Percentiles rank a stretch among this genome's conserved stretches.
Conservation (phyloP, 1,140 invertebrate species). For the Lordiphosa collinella region DNA sequence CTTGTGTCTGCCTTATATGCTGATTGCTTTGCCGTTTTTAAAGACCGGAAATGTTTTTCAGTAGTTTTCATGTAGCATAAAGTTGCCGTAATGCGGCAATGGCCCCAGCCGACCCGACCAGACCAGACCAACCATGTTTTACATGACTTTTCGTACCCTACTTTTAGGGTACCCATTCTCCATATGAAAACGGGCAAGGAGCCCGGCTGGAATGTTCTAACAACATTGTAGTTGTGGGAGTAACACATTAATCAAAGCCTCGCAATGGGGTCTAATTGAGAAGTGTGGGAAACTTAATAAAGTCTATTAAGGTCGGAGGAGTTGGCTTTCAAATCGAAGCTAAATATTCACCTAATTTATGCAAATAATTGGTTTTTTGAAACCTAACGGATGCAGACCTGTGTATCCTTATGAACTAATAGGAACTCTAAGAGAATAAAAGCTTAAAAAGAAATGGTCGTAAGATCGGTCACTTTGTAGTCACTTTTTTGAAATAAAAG, state of each 20-base stretch:
- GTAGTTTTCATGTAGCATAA: conserved; percentile 76
- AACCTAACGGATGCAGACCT: no score
- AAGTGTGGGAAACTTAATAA: conserved; percentile 21
- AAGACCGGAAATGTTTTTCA: conserved; percentile 77
- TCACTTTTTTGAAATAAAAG: no score
- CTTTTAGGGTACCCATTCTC: conserved; percentile 28
- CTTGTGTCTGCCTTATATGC: conserved; percentile 51
- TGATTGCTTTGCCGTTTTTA: conserved; percentile 75
- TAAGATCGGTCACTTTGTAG: no score
- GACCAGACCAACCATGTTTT: conserved; percentile 34
- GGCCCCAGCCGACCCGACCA: conserved; percentile 11
- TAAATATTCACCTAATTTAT: no score
- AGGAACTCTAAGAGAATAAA: no score
- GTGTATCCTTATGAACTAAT: no score
- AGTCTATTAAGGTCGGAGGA: background rate
- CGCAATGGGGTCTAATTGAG: conserved; percentile 42
- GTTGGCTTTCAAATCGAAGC: background rate
- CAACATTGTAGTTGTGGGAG: conserved; percentile 16
- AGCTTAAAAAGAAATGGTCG: no score
- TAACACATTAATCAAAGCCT: conserved; percentile 37
- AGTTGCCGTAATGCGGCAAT: conserved; percentile 72
- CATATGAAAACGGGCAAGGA: no score
- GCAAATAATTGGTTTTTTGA: no score
- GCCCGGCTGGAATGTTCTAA: conserved; percentile 11
- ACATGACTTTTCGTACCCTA: conserved; percentile 72